Base-by-base conservation (phyloP, 1,140 invertebrate genomes). In the Drepana arcuata region DNA sequence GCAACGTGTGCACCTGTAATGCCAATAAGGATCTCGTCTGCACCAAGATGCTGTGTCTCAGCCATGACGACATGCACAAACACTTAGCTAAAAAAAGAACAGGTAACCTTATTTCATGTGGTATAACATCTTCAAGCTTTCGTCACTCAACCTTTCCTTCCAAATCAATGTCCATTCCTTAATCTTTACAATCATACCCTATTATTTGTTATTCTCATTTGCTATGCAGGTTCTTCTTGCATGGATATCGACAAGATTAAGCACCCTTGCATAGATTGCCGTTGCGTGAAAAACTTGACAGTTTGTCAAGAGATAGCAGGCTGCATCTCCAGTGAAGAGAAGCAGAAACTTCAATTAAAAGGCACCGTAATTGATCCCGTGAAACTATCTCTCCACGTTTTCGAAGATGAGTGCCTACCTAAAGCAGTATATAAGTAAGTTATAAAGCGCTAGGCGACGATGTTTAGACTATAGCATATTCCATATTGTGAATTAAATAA, bases 1-100 rank as follows among this genome's bases (percentile, higher is more conserved):
- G 79, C 33, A 80, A 82, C 33, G 34, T 32, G 0, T 83, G 80
- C 32, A 25, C 71, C 3, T 83, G 80, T 10, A 38, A 68, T 3
- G 37, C 54, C n/a, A 48, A 34, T 3, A 47, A 47, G 12, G 75
- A 77, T 16, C 50, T 71, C 0, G 10, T 62, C 2, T 68, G 67
- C 30, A 47, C 52, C 1, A 24, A 49, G 1, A 23, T 34, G 2
- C 13, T 59, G 11, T 71, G 67, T 13, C 32, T 54, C n/a, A 54
- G 46, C 25, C 23, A 27, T n/a, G 40, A 48, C n/a, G 47, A 49
- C 6, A 44, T 44, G 25, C 37, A 57, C 11, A 31, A 35, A 13
- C 14, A 50, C 1, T 31, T 41, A 9, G 64, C 64, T 13, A 30
- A 38, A 7, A 44, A 42, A 16, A 32, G 24, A 25, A 48, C 53